A percentile compares a stretch with the other conserved stretches of the same genome.
Evolutionary conservation across 2,113 vertebrate species (phyloP).

Genomic region (Panthera tigris): DNA sequence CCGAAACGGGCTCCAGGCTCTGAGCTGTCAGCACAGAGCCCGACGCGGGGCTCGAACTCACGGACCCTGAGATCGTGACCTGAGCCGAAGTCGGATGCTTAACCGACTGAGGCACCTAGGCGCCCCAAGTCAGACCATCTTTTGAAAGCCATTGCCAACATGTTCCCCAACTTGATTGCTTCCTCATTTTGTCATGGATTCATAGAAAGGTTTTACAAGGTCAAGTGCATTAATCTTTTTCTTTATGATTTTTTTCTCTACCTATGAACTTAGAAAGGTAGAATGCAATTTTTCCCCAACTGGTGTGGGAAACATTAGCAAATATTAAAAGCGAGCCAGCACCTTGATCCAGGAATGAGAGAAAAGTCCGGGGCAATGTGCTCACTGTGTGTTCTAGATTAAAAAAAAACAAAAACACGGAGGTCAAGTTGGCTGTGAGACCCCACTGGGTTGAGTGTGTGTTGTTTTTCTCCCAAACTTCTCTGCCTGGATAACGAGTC

Average conservation of each 20-base stretch:
- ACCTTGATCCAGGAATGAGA: background rate
- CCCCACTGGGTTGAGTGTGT: background rate
- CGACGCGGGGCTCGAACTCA: too few relatives aligned
- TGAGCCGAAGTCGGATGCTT: accelerated
- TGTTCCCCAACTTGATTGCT: background rate
- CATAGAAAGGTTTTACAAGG: background rate
- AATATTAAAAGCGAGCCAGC: background rate
- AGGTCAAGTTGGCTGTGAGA: background rate
- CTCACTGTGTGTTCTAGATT: background rate
- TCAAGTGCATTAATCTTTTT: background rate
- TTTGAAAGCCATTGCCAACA: background rate
- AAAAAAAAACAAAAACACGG: background rate
- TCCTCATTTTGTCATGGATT: background rate
- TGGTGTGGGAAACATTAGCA: background rate
- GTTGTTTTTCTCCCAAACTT: background rate
- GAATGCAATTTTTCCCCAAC: background rate
- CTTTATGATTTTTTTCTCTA: background rate
- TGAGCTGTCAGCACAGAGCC: accelerated
- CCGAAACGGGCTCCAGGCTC: too few relatives aligned
- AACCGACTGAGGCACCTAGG: too few relatives aligned
- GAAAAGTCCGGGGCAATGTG: accelerated
- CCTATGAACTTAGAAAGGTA: background rate
- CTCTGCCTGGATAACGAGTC: background rate
- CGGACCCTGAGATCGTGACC: too few relatives aligned
- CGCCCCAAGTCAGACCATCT: too few relatives aligned